A percentile compares a stretch with the other conserved stretches of the same genome.
These are phyloP conservation scores for Hycleus cichorii DNA, from an alignment of 1,140 invertebrate species.

Conservation along the genomic window DNA sequence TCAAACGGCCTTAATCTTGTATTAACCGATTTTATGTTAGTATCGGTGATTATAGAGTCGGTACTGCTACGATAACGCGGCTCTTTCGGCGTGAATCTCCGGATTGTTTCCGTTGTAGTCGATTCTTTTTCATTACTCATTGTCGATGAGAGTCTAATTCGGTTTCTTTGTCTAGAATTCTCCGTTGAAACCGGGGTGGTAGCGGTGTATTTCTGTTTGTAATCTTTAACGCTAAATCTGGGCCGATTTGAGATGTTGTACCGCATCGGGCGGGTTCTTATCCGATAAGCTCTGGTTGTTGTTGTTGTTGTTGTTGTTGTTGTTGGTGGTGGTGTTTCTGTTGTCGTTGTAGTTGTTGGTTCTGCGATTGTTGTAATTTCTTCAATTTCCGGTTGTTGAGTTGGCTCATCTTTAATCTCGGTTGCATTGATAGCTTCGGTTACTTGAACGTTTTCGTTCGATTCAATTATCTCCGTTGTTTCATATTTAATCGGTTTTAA, in stretches of 20 bases:
- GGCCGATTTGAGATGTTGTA: conserved; percentile 42
- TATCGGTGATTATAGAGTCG: conserved; percentile 24
- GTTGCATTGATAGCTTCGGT: background rate
- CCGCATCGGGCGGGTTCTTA: conserved; percentile 31
- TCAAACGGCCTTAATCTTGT: conserved; percentile 36
- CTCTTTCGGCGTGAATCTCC: conserved; percentile 38
- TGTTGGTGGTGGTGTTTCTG: conserved; percentile 33
- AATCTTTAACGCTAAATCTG: conserved; percentile 54
- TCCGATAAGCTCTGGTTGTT: conserved; percentile 39
- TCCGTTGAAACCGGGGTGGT: conserved; percentile 38
- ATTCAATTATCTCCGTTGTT: background rate
- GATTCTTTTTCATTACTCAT: conserved; percentile 6
- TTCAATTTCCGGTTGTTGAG: background rate
- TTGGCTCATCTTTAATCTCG: background rate
- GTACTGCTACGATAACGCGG: conserved; percentile 21
- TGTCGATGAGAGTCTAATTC: background rate
- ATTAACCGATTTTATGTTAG: conserved; percentile 29
- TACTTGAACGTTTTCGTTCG: too few relatives aligned
- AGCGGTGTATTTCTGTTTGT: conserved; percentile 40
- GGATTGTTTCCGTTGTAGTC: conserved; percentile 21
- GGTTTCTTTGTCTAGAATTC: background rate
- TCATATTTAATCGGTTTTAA: conserved; percentile 2
- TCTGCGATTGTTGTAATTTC: conserved; percentile 5
- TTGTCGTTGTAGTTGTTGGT: conserved; percentile 7
- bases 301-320: too few relatives aligned